Evolutionary conservation across 1,140 invertebrate genomes (phyloP).

Genomic region (Hydropsyche tenuis): DNA sequence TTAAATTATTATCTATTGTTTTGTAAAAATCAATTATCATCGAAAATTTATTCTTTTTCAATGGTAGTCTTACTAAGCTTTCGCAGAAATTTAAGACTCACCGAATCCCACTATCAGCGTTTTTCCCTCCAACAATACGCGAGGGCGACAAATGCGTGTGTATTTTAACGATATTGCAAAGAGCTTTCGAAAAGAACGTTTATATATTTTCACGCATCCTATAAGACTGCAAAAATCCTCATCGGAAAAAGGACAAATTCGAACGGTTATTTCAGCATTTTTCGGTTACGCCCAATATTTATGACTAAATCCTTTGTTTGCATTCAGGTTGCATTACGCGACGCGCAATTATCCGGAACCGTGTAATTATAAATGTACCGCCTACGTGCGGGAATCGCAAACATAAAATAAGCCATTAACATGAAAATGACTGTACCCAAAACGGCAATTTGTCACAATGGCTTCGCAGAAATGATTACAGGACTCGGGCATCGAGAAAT

Average conservation of each 20-base stretch:
- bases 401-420: not conserved
- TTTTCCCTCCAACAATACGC: not conserved
- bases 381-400: not conserved
- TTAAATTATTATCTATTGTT: too few relatives aligned
- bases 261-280: too few relatives aligned
- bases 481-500: not conserved
- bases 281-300: too few relatives aligned
- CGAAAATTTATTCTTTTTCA: slow-evolving; percentile 29
- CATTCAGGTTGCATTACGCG: not conserved
- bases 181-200: not conserved
- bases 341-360: too few relatives aligned
- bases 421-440: not conserved
- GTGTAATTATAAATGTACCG: too few relatives aligned
- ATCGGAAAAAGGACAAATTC: not conserved
- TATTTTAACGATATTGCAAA: slow-evolving; percentile 25
- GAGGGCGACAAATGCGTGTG: not conserved
- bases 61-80: slow-evolving; percentile 10
- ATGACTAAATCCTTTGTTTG: too few relatives aligned
- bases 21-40: slow-evolving; percentile 35
- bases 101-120: slow-evolving; percentile 19
- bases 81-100: slow-evolving; percentile 20
- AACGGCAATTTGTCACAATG: not conserved
- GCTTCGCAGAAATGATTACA: not conserved
- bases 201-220: not conserved
- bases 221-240: not conserved